Evolutionary conservation across 1,140 invertebrate genomes (phyloP).

Genomic region (Leptopilina clavipes): DNA sequence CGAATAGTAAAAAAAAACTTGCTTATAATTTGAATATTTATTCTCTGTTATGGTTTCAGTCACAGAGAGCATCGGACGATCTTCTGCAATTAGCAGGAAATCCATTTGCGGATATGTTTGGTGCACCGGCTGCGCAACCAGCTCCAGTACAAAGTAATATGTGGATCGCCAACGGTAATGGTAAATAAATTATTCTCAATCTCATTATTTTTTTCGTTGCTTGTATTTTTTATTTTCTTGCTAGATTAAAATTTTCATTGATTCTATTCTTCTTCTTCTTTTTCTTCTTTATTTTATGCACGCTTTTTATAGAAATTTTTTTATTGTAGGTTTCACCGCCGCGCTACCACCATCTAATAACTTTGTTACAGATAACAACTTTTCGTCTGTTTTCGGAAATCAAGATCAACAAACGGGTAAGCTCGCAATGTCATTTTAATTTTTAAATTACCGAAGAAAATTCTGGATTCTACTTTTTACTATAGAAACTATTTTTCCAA

Average conservation of each 20-base stretch:
- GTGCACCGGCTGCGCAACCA: constrained; percentile 71
- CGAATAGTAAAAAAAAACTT: background rate
- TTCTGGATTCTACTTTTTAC: constrained; percentile 25
- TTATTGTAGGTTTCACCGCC: constrained; percentile 77
- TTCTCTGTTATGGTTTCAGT: constrained; percentile 49
- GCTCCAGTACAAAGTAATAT: constrained; percentile 75
- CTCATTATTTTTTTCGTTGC: constrained; percentile 14
- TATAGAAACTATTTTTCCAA: constrained; percentile 22
- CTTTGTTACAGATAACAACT: constrained; percentile 90
- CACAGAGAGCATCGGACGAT: constrained; percentile 90
- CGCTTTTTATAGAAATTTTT: constrained; percentile 58
- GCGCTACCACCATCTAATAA: constrained; percentile 79
- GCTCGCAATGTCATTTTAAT: constrained; percentile 54
- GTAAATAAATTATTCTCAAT: constrained; percentile 67
- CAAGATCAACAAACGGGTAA: constrained; percentile 82
- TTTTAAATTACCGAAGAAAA: background rate
- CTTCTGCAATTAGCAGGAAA: constrained; percentile 88
- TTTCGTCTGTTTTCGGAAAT: constrained; percentile 89
- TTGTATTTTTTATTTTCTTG: constrained; percentile 58
- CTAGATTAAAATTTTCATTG: constrained; percentile 55
- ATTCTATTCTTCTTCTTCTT: constrained; percentile 37
- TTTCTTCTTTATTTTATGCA: constrained; percentile 47
- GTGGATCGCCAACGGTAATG: constrained; percentile 83
- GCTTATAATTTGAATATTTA: background rate
- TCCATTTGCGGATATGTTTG: constrained; percentile 93